Evolutionary conservation across 2,113 vertebrate genomes (phyloP).

Genomic region (Melanocharis versteri): DNA sequence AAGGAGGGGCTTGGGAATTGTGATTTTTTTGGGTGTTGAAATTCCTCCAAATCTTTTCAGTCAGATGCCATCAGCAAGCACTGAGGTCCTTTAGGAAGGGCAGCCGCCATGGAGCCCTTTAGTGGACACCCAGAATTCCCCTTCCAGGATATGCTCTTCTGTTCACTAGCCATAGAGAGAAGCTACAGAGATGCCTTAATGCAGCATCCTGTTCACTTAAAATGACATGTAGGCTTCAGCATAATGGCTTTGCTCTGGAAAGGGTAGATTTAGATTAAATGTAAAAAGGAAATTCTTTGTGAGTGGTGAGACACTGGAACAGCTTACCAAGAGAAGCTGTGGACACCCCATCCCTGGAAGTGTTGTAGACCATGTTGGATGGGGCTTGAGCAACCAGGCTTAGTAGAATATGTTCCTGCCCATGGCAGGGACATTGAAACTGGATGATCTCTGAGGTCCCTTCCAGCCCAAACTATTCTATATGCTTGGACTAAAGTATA

Average conservation of each 20-base stretch:
- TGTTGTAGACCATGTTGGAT: not conserved
- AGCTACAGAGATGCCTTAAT: not conserved
- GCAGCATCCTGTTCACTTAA: not conserved
- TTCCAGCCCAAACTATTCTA: not conserved
- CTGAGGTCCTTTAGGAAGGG: not conserved
- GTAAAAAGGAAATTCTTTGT: not conserved
- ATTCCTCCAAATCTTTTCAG: not conserved
- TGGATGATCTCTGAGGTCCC: not conserved
- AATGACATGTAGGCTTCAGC: not conserved
- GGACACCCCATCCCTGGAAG: not conserved
- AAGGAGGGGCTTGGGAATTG: not conserved
- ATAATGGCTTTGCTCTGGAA: not conserved
- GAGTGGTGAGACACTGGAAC: not conserved
- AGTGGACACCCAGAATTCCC: not conserved
- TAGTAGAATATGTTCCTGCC: not conserved
- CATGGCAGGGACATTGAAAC: not conserved
- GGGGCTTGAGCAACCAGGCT: not conserved
- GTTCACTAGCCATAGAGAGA: not conserved
- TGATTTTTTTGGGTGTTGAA: not conserved
- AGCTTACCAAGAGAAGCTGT: not conserved
- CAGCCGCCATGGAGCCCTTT: not conserved
- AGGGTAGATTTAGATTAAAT: not conserved
- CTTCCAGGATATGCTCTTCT: not conserved
- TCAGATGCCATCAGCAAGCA: not conserved
- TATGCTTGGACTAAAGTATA: not conserved